Conservation (phyloP, 2,888 invertebrate genomes). For the Lasioglossum vierecki region DNA sequence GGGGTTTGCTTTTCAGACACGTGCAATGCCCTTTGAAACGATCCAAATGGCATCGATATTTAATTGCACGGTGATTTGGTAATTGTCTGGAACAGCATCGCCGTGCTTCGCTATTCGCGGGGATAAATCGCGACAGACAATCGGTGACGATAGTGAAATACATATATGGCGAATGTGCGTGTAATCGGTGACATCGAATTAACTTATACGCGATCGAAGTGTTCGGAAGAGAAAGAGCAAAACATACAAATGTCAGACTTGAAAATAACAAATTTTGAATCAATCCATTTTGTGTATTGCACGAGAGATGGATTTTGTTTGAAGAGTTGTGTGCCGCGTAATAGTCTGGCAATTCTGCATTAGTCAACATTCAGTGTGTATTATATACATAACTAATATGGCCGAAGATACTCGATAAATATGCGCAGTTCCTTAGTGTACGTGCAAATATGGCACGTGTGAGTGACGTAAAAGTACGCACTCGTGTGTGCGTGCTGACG, state of each 20-base stretch:
- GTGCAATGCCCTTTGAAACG: slow-evolving; percentile 15
- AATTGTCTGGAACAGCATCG: slow-evolving; percentile 28
- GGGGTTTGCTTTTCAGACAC: slow-evolving; percentile 45
- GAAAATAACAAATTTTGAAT: background rate
- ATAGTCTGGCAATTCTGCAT: slow-evolving; percentile 35
- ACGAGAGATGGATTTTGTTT: background rate
- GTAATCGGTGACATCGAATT: background rate
- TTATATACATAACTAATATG: slow-evolving; percentile 19
- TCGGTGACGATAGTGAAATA: slow-evolving; percentile 35
- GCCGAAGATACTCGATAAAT: slow-evolving; percentile 8
- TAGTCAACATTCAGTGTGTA: slow-evolving; percentile 37
- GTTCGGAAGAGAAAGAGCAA: background rate
- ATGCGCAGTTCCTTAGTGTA: slow-evolving; percentile 17
- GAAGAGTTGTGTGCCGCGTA: background rate
- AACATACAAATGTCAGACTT: background rate
- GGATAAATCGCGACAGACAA: slow-evolving; percentile 17
- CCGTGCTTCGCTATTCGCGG: slow-evolving; percentile 1
- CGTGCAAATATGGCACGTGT: slow-evolving; percentile 36
- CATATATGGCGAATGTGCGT: background rate
- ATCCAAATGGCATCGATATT: slow-evolving; percentile 40
- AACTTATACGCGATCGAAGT: background rate
- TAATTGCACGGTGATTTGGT: slow-evolving; percentile 35
- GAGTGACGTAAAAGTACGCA: slow-evolving; percentile 34
- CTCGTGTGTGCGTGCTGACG: slow-evolving; percentile 20
- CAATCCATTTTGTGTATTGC: background rate